A percentile compares a stretch with the other conserved stretches of the same genome.
Evolutionary conservation across 2,888 invertebrate genomes (phyloP).

Genomic region (Bombylius discolor): DNA sequence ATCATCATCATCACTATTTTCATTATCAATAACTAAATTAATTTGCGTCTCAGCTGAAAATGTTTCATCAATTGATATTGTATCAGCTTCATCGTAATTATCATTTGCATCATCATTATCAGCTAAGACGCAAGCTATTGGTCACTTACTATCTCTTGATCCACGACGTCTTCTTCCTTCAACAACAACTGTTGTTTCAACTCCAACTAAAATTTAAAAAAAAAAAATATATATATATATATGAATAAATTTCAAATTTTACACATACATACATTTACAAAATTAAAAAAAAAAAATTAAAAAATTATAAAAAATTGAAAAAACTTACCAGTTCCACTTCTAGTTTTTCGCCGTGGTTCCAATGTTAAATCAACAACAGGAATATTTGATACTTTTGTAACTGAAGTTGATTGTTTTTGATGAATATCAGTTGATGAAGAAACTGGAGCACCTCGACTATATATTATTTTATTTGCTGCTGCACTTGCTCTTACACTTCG

Average conservation of each 20-base stretch:
- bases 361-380: slow-evolving; percentile 11
- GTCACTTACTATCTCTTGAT: slow-evolving; percentile 65
- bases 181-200: slow-evolving; percentile 26
- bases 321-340: slow-evolving; percentile 48
- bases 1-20: neutral
- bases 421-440: slow-evolving; percentile 20
- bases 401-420: slow-evolving; percentile 23
- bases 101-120: slow-evolving; percentile 11
- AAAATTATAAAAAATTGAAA: neutral
- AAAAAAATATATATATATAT: neutral
- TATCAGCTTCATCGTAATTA: neutral
- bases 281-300: neutral
- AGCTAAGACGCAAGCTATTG: slow-evolving; percentile 41
- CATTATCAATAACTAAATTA: neutral
- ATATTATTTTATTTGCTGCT: slow-evolving; percentile 35
- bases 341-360: slow-evolving; percentile 46
- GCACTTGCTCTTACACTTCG: slow-evolving; percentile 41
- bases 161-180: slow-evolving; percentile 46
- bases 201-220: slow-evolving; percentile 24
- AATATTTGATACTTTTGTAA: neutral
- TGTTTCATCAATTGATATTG: slow-evolving; percentile 2
- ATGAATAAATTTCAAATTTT: neutral
- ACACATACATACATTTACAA: neutral
- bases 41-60: slow-evolving; percentile 12
- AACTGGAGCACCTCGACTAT: slow-evolving; percentile 21